Evolutionary conservation across 1,140 invertebrate genomes (phyloP), one percentile per base, ranked within the genome.

Genomic region (Rhagoletis pomonella): DNA sequence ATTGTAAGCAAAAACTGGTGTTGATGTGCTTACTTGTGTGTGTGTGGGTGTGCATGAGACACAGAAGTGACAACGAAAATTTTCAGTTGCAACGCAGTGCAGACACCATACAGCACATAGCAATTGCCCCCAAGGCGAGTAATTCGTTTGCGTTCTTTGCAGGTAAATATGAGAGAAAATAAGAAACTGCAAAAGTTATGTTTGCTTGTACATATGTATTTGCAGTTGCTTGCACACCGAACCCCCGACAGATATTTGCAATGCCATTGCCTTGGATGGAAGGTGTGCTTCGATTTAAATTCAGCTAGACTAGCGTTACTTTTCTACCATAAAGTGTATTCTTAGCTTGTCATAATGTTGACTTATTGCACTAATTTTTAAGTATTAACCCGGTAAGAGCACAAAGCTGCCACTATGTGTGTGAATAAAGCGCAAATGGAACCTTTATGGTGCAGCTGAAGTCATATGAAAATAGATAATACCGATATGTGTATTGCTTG

Each of bases 341-440:
- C 50, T 29, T 1, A 67, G 64, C 64, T 7, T 3, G 64, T 39
- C 19, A 67, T 67, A 42, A 67, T 42, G 64, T 12, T 67, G 64
- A 67, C 64, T 67, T 67, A 67, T 67, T 42, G 64, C 29, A 29
- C 64, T 42, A 67, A 67, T 67, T 42, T 67, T 67, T 10, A 64
- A 29, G 64, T 3, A 67, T 39, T 67, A 39, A 42, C 17, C 9
- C 29, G 62, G 17, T 5, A 19, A 5, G 29, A 1, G 29, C 29
- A 29, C 29, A 29, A 29, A 29, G 29, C 29, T 29, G 29, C 29
- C 29, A 29, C 29, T 29, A 29, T 29, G 29, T 29, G 29, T 29
- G 29, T 29, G 29, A 29, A 29, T 29, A 29, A 29, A 29, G 29
- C 29, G 29, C 29, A 29, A 29, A 29, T 29, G 0, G 29, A 1